Conservation (phyloP, 2,888 invertebrate genomes). For the Zaprionus obscuricornis region DNA sequence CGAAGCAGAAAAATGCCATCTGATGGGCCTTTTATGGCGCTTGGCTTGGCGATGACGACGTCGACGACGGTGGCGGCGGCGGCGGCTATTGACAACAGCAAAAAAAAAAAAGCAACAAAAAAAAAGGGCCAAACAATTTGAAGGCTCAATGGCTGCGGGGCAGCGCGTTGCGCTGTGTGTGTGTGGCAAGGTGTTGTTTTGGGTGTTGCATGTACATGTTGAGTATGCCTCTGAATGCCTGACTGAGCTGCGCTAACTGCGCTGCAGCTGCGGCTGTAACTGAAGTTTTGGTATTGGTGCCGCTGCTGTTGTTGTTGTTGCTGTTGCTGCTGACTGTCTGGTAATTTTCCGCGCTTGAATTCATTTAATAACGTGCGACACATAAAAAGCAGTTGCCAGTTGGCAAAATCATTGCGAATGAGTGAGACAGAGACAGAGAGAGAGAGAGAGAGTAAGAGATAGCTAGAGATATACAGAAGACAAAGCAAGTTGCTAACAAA, state of each 20-base stretch:
- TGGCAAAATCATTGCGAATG: conserved; percentile 66
- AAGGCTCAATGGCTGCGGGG: conserved; percentile 43
- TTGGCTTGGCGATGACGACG: too few relatives aligned
- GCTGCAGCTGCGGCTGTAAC: background rate
- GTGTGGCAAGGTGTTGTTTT: conserved; percentile 37
- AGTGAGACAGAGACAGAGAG: background rate
- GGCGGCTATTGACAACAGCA: conserved; percentile 48
- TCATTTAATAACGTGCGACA: conserved; percentile 76
- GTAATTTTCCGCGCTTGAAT: conserved; percentile 73
- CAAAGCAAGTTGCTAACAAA: conserved; percentile 2
- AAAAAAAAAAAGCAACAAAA: too few relatives aligned
- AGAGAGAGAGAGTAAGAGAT: too few relatives aligned
- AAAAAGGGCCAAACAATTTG: conserved; percentile 47
- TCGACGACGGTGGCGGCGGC: too few relatives aligned
- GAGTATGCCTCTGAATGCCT: conserved; percentile 8
- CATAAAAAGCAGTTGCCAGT: conserved; percentile 76
- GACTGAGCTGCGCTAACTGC: background rate
- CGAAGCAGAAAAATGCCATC: conserved; percentile 58
- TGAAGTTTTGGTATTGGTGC: background rate
- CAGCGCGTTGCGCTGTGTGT: conserved; percentile 12
- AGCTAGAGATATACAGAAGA: too few relatives aligned
- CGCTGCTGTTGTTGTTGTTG: too few relatives aligned
- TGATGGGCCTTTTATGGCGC: conserved; percentile 48
- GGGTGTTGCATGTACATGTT: conserved; percentile 7
- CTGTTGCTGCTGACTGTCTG: conserved; percentile 30